Evolutionary conservation across 53 echinoderm and acorn worm genomes (phyloP).

Genomic region (Mesocentrotus franciscanus): DNA sequence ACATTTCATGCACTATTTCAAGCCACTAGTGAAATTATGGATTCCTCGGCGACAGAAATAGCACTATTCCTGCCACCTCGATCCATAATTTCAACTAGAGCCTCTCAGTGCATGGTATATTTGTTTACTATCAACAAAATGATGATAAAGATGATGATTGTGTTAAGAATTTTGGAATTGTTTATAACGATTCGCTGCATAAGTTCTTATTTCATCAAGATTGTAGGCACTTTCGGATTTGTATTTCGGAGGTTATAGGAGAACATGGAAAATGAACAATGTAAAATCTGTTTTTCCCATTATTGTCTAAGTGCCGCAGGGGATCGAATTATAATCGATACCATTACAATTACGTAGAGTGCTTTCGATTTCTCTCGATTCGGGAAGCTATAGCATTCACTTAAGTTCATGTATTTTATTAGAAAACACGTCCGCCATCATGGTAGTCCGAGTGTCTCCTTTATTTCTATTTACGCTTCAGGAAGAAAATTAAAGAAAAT

Average conservation of each 20-base stretch:
- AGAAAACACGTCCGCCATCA: neutral
- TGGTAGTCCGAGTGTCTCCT: neutral
- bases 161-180: too few relatives aligned
- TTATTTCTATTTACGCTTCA: neutral
- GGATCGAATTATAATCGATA: neutral
- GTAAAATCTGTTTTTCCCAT: neutral
- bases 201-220: neutral
- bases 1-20: too few relatives aligned
- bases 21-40: too few relatives aligned
- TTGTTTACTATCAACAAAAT: too few relatives aligned
- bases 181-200: too few relatives aligned
- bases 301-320: neutral
- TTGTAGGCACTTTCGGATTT: neutral
- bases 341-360: neutral
- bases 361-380: neutral
- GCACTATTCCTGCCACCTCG: too few relatives aligned
- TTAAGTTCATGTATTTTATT: neutral
- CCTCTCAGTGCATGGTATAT: too few relatives aligned
- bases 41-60: too few relatives aligned
- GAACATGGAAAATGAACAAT: neutral
- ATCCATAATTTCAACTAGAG: too few relatives aligned
- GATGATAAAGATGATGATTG: too few relatives aligned
- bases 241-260: neutral
- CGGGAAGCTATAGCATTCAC: neutral
- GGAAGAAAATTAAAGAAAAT: neutral